Evolutionary conservation across 2,888 invertebrate genomes (phyloP), one percentile per base, ranked within the genome.

Genomic region (Teinopalpus imperialis): DNA sequence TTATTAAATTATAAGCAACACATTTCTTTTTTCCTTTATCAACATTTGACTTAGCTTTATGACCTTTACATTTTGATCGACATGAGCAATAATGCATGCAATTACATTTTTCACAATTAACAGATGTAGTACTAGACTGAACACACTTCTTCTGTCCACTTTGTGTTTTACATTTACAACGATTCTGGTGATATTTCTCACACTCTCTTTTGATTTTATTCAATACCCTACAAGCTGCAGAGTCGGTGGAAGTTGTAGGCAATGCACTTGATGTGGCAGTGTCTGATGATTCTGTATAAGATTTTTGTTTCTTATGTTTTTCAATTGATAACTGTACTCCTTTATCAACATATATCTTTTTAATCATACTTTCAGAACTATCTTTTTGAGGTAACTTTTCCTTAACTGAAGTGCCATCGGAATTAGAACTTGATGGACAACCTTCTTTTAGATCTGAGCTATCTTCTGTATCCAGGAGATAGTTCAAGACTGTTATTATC

Each of bases 1-100:
- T 63, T n/a, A 88, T 82, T 29, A 88, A 61, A 53, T 88, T 88
- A 56, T 88, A 88, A 4, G 88, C 88, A 0, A 88, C 66, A 30
- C 81, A 73, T 55, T 79, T 82, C 48, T 80, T 82, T 44, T 71
- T 74, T 0, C 56, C 12, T 46, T 79, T 83, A 4, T 83, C 83
- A 2, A 53, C 52, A 1, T 49, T 56, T 1, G 53, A 47, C 56
- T 74, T 83, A 1, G 63, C 50, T 43, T 62, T 74, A 32, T 72
- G 62, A 6, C 57, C 55, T 56, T 73, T 81, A 52, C 85, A 82
- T 61, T 74, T 81, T 2, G 54, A 57, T 54, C 68, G 63, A 46
- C 83, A 85, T 3, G 59, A 51, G 45, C 81, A 85, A 27, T 78
- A 62, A 48, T 81, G 80, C 0, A 66, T 54, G 14, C 73, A 70